Evolutionary conservation across 1,140 invertebrate genomes (phyloP), one percentile per base, ranked within the genome.

Genomic region (Apocrypta bakeri): DNA sequence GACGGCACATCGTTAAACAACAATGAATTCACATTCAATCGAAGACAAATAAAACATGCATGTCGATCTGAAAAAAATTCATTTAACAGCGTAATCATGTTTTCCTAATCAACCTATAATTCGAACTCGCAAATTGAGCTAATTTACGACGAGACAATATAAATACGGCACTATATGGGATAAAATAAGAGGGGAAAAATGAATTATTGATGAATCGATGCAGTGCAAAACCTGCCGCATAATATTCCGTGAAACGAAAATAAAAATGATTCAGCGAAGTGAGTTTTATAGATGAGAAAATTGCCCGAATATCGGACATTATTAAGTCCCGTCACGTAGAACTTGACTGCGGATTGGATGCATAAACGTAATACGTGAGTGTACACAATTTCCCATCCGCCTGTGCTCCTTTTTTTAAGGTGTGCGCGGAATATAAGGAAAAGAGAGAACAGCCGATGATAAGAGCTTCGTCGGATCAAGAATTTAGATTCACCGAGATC

Each of bases 301-400:
- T 85, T 85, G 85, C 84, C 85, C 82, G 83, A 86, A 86, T 86
- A 83, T 85, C 82, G 78, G 64, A 84, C 82, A 88, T 87, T 84
- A 84, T 83, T 74, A 72, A 87, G 81, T 84, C 86, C 83, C 73
- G 81, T 87, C 87, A 88, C 86, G 86, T 88, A 85, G 71, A 69
- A 84, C 83, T 85, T 85, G 85, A 84, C 84, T 87, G 84, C 85
- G 83, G 83, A 87, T 87, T 88, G 85, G 85, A 85, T 84, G 86
- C 86, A 87, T 88, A 87, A 87, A 88, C 85, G 86, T 85, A 86
- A 83, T 87, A 88, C 87, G 87, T 87, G 87, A 85, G 85, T 83
- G 81, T 82, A 86, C 82, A 85, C 86, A 88, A 87, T 87, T 87
- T 87, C 85, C 84, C 81, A 84, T 82, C 84, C 84, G 83, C 79